Percentiles rank a stretch among this genome's conserved stretches.
These are phyloP conservation scores for Ctenochaetus hawaiiensis DNA, from an alignment of 2,797 vertebrate species.

Conservation along the genomic window DNA sequence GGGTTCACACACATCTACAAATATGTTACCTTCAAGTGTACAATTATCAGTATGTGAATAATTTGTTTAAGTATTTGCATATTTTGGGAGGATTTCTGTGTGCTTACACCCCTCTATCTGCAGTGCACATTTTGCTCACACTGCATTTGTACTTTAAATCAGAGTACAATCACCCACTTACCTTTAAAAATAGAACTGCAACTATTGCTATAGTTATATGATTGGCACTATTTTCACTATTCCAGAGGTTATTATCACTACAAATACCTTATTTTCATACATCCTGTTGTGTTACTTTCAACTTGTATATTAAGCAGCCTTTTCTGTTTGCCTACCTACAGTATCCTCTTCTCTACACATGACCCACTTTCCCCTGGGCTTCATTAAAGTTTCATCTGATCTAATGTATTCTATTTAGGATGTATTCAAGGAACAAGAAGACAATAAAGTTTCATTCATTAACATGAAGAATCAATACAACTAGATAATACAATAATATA, in stretches of 20 bases:
- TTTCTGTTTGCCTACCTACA: slow-evolving; percentile 58
- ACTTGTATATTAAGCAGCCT: slow-evolving; percentile 27
- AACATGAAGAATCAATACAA: slow-evolving; percentile 37
- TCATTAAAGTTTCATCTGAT: slow-evolving; percentile 77
- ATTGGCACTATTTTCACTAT: not conserved
- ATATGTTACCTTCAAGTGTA: slow-evolving; percentile 25
- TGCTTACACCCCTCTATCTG: slow-evolving; percentile 4
- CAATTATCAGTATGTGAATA: slow-evolving; percentile 42
- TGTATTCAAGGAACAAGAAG: slow-evolving; percentile 57
- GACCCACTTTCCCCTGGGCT: slow-evolving; percentile 74
- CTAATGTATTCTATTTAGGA: slow-evolving; percentile 67
- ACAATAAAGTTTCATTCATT: slow-evolving; percentile 52
- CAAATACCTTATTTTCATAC: slow-evolving; percentile 8
- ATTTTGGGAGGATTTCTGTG: slow-evolving; percentile 19
- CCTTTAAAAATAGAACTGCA: slow-evolving; percentile 13
- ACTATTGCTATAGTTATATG: slow-evolving; percentile 7
- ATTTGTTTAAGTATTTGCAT: slow-evolving; percentile 40
- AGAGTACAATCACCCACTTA: slow-evolving; percentile 14
- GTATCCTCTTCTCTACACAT: slow-evolving; percentile 49
- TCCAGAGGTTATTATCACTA: not conserved
- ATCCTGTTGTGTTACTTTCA: slow-evolving; percentile 24
- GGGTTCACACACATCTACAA: slow-evolving; percentile 15
- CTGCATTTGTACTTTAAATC: slow-evolving; percentile 37
- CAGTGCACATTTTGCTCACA: slow-evolving; percentile 26
- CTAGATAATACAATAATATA: slow-evolving; percentile 12